These are phyloP conservation scores for Parus major DNA, from an alignment of 2,113 vertebrate species.

Conservation along the genomic window DNA sequence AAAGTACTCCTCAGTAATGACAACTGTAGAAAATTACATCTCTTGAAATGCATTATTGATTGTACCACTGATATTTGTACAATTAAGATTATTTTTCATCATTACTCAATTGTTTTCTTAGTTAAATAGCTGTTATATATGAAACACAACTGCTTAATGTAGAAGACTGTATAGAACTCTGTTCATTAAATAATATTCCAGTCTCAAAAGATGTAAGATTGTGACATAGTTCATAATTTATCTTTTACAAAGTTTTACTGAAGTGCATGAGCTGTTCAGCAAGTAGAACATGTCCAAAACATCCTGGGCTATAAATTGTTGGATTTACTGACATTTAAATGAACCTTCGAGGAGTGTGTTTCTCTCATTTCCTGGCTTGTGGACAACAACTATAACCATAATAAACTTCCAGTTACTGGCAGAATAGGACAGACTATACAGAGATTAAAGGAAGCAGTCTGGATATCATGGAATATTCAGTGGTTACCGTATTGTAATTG, in stretches of 20 bases:
- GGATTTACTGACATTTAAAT: slow-evolving; percentile 13
- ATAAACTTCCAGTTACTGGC: background rate
- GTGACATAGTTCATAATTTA: background rate
- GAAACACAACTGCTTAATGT: background rate
- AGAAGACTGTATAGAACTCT: background rate
- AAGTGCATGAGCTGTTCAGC: background rate
- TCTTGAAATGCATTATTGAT: background rate
- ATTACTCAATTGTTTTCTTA: background rate
- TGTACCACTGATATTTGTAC: background rate
- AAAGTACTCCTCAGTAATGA: background rate
- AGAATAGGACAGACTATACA: background rate
- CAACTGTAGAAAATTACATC: background rate
- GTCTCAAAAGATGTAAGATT: background rate
- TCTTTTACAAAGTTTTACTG: background rate
- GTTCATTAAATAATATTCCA: background rate
- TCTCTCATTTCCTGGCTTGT: background rate
- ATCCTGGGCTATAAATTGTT: background rate
- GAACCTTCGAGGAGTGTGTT: background rate
- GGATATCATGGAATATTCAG: background rate
- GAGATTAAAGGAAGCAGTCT: background rate
- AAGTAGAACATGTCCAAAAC: background rate
- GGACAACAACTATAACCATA: background rate
- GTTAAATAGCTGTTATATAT: background rate
- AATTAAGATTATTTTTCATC: background rate
- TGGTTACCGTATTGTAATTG: too few species aligned